phyloP scores from a whole-genome alignment of 2,888 invertebrate species.

The Sicus ferrugineus region DNA sequence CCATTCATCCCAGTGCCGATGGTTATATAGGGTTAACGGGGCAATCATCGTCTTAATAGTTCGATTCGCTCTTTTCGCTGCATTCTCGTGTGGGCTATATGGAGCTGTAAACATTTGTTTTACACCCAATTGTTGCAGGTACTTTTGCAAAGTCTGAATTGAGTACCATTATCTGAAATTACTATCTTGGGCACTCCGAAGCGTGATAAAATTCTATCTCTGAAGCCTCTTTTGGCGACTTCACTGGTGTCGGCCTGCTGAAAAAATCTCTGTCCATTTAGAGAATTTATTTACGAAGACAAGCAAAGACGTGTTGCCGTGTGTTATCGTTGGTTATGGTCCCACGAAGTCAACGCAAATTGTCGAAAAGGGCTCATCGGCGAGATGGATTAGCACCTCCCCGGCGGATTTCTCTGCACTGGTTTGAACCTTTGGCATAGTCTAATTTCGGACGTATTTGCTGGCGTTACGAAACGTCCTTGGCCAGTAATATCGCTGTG shows the following conservation, averaged over 20 bases:
- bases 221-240: not conserved
- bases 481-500: constrained; percentile 10
- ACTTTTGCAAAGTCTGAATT: constrained; percentile 10
- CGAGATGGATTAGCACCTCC: not conserved
- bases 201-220: not conserved
- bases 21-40: not conserved
- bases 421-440: not conserved
- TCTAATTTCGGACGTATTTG: constrained; percentile 1
- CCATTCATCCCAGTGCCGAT: constrained; percentile 7
- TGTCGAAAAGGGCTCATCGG: not conserved
- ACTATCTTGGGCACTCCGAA: constrained; percentile 24
- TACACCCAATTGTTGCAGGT: not conserved
- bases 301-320: not conserved
- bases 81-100: constrained; percentile 17
- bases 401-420: too few species aligned
- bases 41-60: constrained; percentile 13
- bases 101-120: not conserved
- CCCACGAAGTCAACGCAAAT: constrained; percentile 18
- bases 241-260: not conserved
- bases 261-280: constrained; percentile 6
- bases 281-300: constrained; percentile 7
- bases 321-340: constrained; percentile 6
- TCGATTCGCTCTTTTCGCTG: constrained; percentile 18
- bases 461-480: constrained; percentile 7
- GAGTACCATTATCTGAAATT: constrained; percentile 28